phyloP scores from a whole-genome alignment of 2,797 vertebrate species.

The Cryptoprocta ferox region DNA sequence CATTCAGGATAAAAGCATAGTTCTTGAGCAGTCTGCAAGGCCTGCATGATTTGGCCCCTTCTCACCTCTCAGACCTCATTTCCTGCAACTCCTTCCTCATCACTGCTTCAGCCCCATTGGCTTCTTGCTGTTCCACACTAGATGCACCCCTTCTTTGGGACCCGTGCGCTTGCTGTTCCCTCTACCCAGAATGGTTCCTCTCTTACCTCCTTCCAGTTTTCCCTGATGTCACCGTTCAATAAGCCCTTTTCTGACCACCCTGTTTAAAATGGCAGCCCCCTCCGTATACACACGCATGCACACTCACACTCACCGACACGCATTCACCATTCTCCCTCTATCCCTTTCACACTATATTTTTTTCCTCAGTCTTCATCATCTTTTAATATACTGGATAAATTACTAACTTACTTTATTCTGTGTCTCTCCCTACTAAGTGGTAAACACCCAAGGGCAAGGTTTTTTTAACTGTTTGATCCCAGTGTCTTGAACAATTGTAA shows the following conservation, averaged over 20 bases:
- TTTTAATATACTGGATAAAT: background rate
- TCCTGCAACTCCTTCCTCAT: background rate
- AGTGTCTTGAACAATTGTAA: background rate
- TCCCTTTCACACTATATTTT: background rate
- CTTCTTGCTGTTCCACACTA: background rate
- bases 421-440: background rate
- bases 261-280: background rate
- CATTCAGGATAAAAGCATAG: background rate
- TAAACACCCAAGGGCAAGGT: conserved; percentile 1
- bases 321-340: background rate
- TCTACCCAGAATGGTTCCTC: background rate
- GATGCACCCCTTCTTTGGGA: background rate
- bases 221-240: background rate
- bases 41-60: background rate
- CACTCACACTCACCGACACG: background rate
- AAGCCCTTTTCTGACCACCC: background rate
- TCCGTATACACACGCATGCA: background rate
- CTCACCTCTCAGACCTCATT: background rate
- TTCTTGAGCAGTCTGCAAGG: background rate
- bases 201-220: background rate
- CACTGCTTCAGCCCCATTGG: background rate
- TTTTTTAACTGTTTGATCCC: background rate
- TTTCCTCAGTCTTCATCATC: background rate
- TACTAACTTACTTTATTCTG: conserved; percentile 12
- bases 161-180: background rate